Base-by-base conservation (phyloP, 1,140 invertebrate genomes). In the Panulirus ornatus region DNA sequence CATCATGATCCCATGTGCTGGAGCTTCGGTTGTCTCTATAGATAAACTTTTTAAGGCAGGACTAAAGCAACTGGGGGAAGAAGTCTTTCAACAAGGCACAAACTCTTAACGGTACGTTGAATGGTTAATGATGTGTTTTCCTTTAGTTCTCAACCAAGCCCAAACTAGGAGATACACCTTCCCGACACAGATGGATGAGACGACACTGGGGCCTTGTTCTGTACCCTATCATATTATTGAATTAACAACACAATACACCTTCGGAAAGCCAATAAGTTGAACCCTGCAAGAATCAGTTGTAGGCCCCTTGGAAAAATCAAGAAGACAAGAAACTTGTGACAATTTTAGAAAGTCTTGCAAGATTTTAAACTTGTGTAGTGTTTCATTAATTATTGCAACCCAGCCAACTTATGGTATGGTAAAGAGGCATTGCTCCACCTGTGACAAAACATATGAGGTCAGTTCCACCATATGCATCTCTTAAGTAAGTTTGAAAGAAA, bases 1-100 rank as follows among this genome's bases (percentile, higher is more conserved):
- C 34, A 16, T 16, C 16, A n/a, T n/a, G n/a, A n/a, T n/a, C n/a
- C 44, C 44, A 16, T 42, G 27, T 19, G 27, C 22, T 22, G 2
- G 38, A n/a, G 73, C 73, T 76, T 14, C 3, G 8, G n/a, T n/a
- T 22, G 38, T 42, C 40, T 22, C 40, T 36, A 40, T 16, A 30
- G 16, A 42, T 54, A 34, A 27, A 47, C 30, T 8, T n/a, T 58
- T 70, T 71, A 70, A 84, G 58, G 63, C 58, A 84, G 44, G 38
- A 70, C 30, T 70, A 44, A 84, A 84, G 81, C 81, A 70, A 63
- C 81, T 84, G 81, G 42, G 81, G 70, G 27, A 58, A 66, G 58
- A 78, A 42, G 75, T 78, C 75, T n/a, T 78, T 27, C 30, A 66
- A 66, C 58, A 66, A 66, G 58, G 58, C 58, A 66, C 58, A 66